Base-by-base conservation (phyloP, 2,113 vertebrate species). In the Felis chaus region DNA sequence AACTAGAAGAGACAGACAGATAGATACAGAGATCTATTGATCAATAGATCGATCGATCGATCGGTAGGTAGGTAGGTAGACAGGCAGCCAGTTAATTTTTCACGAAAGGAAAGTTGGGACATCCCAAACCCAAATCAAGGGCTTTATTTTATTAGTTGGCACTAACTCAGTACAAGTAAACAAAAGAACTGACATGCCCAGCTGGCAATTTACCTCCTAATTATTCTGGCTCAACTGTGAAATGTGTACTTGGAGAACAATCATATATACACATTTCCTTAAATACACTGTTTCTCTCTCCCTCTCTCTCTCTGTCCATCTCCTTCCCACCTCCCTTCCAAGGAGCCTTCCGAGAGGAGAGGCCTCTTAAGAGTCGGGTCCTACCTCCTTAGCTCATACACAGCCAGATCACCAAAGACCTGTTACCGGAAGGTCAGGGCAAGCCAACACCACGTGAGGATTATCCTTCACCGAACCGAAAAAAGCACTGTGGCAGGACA, bases 1-100 rank as follows among this genome's bases (percentile, higher is more conserved):
- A 7, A 57, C 5, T 9, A 48, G 84, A 27, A 97, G 4, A 29
- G 48, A 78, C 29, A 61, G 39, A 23, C 1, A 36, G 50, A 2
- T 1, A 36, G 68, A 33, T 0, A 45, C 45, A 45, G 7, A 19
- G 19, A 33, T 4, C 16, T 41, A 41, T 14, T 11, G 41, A 79
- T 0, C 27, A 55, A 33, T 0, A 19, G 19, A 33, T 4, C 16
- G 50, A 41, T 14, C 19, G 41, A 79, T 0, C 16, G 45, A n/a
- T 19, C 39, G 65, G 36, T 18, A 3, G 33, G 1, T 19, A 33
- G 33, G 50, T 4, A 88, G 53, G 48, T 1, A 33, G 0, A 0
- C 25, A 84, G 36, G 18, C 14, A n/a, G 0, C 13, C 27, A 48
- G 74, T 55, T 39, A 69, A 8, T 27, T 89, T 86, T 92, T 82